Evolutionary conservation across 1,140 invertebrate species (phyloP), one percentile per base, ranked within the genome.

Genomic region (Zaprionus gabonicus): DNA sequence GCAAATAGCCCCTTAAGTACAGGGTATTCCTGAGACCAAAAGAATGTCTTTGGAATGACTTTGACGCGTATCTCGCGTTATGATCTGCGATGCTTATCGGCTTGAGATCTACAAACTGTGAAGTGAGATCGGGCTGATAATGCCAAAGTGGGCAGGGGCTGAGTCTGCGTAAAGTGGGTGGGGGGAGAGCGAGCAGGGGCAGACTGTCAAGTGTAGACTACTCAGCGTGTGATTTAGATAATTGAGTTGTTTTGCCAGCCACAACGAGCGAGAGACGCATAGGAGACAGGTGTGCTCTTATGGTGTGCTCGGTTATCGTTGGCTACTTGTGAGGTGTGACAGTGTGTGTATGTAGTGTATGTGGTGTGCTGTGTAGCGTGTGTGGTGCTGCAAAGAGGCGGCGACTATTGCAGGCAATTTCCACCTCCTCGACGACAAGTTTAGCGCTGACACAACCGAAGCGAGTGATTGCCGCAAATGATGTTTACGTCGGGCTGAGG

Each of bases 351-450:
- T 23, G 15, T 36, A 15, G 20, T 17, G 44, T 20, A 5, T 36
- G 25, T 60, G 6, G 20, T 6, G 12, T 36, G 53, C 10, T 44
- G 31, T 12, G 49, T 31, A 25, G 27, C 25, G 23, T 41, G 58
- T 64, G 23, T 46, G 15, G 17, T 58, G 63, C 25, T 44, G 64
- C 38, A 57, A 67, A 67, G 25, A 63, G 53, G 34, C 55, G 34
- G 44, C 64, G 44, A 46, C 28, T 51, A 75, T 63, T 75, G 72
- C 72, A 75, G 70, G 63, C 58, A 63, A 75, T 64, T 64, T 75
- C 67, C 51, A 75, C 12, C 53, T 49, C 60, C 31, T 57, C 49
- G 65, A 38, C 57, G 65, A 73, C 72, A 75, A 70, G 58, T 58
- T 71, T 71, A 51, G 67, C 38, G 63, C 34, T 71, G 51, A 69